Conservation (phyloP, 1,140 invertebrate species). For the Anagrus nilaparvatae region DNA sequence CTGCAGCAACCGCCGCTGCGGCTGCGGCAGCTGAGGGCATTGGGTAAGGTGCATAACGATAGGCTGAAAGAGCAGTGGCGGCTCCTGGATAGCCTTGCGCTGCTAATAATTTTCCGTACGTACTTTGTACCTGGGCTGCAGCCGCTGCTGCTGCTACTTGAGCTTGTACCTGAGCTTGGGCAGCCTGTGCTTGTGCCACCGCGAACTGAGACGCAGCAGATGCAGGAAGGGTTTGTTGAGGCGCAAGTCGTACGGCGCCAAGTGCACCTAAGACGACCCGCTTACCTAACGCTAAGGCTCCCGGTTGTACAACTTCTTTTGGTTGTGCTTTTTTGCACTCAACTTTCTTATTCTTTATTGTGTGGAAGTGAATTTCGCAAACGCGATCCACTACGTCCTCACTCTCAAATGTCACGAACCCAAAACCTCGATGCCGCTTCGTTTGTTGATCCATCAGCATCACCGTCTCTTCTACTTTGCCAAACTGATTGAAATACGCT, state of each 20-base stretch:
- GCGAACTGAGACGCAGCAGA: conserved; percentile 43
- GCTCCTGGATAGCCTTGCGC: conserved; percentile 34
- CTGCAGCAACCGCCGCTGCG: conserved; percentile 43
- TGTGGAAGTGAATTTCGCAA: conserved; percentile 87
- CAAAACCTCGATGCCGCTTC: conserved; percentile 81
- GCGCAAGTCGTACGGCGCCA: conserved; percentile 49
- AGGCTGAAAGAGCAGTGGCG: conserved; percentile 49
- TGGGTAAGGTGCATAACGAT: conserved; percentile 63
- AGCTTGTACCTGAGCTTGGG: conserved; percentile 47
- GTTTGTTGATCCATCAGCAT: conserved; percentile 94
- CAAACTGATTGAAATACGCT: conserved; percentile 84
- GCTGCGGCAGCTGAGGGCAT: conserved; percentile 51
- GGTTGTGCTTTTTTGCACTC: conserved; percentile 90
- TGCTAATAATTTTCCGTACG: conserved; percentile 61
- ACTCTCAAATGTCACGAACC: conserved; percentile 86
- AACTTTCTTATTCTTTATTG: conserved; percentile 87
- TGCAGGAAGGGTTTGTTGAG: conserved; percentile 44
- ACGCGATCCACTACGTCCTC: conserved; percentile 85
- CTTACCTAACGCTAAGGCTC: conserved; percentile 60
- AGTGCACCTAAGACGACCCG: conserved; percentile 58
- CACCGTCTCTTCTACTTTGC: conserved; percentile 83
- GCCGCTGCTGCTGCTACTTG: conserved; percentile 47
- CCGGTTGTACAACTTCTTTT: conserved; percentile 75
- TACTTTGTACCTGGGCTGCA: conserved; percentile 50
- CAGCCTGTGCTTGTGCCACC: conserved; percentile 43